phyloP scores from a whole-genome alignment of 2,888 invertebrate species.

The Nomada ruficornis region DNA sequence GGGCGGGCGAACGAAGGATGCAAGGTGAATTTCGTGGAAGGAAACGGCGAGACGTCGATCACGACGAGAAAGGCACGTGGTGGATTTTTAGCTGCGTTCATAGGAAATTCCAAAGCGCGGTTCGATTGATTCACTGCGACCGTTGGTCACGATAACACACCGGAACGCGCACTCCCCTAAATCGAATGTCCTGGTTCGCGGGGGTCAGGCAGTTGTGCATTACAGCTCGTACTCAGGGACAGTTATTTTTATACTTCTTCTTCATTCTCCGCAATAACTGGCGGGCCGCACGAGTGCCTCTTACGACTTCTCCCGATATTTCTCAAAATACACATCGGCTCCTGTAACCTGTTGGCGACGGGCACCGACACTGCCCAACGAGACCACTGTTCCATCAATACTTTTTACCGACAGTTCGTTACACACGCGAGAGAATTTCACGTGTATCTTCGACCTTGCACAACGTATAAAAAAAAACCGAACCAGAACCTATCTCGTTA shows the following conservation, averaged over 20 bases:
- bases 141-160: slow-evolving; percentile 40
- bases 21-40: background rate
- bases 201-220: slow-evolving; percentile 70
- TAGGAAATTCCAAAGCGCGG: slow-evolving; percentile 36
- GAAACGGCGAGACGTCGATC: background rate
- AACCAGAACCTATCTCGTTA: background rate
- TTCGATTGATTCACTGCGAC: slow-evolving; percentile 51
- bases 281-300: slow-evolving; percentile 31
- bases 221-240: slow-evolving; percentile 68
- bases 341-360: slow-evolving; percentile 58
- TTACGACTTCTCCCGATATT: slow-evolving; percentile 43
- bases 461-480: background rate
- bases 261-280: slow-evolving; percentile 69
- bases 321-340: slow-evolving; percentile 55
- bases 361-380: slow-evolving; percentile 56
- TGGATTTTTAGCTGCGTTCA: slow-evolving; percentile 59
- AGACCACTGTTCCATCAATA: slow-evolving; percentile 28
- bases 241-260: slow-evolving; percentile 75
- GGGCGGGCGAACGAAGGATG: background rate
- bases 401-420: background rate
- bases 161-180: slow-evolving; percentile 43
- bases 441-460: background rate
- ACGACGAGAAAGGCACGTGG: slow-evolving; percentile 64
- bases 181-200: slow-evolving; percentile 61
- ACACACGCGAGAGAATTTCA: too few relatives aligned